Base-by-base conservation (phyloP, 2,888 invertebrate genomes). In the Drosophila subquinaria region DNA sequence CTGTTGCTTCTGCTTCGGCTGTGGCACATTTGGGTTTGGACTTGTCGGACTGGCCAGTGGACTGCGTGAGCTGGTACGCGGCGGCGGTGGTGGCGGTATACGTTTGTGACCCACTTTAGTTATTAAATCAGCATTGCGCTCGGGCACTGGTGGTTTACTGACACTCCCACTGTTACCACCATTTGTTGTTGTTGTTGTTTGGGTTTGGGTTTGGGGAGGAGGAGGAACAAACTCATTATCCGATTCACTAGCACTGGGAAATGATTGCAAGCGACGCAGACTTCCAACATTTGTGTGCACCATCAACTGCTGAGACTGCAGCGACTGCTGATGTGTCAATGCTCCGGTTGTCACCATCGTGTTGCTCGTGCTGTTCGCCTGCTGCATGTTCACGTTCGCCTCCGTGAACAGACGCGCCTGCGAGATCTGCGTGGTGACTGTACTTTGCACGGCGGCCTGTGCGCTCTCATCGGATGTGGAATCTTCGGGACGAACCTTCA, bases 11-110 rank as follows among this genome's bases (percentile, higher is more conserved):
- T 27, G 27, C 27, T 20, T 20, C 20, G 27, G 27, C 27, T 27
- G 94, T 3, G 96, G 95, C 64, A 95, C 93, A 86, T 95, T 94
- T 23, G 96, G 95, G 76, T 95, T 94, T 23, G 96, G 95, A 76
- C 96, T 95, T 47, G 97, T 96, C 20, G 97, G 97, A 52, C 97
- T 97, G 27, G 97, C 96, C 84, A 97, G 93, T 1, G 97, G 97
- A 17, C 97, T 97, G 89, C 97, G 96, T 53, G 97, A 97, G 82
- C 97, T 97, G 80, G 97, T 97, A 79, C 97, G 95, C n/a, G 97
- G 97, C 33, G 97, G 97, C 35, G 98, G 97, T n/a, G 97, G 97
- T 17, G 97, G 98, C 8, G 97, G 97, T 48, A 97, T 95, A 60
- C 97, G 95, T 87, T 96, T 95, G 67, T 95, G 95, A 15, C 94